Percentiles rank a stretch among this genome's conserved stretches.
Conservation (phyloP, 2,797 vertebrate genomes). For the Sylvia borin region DNA sequence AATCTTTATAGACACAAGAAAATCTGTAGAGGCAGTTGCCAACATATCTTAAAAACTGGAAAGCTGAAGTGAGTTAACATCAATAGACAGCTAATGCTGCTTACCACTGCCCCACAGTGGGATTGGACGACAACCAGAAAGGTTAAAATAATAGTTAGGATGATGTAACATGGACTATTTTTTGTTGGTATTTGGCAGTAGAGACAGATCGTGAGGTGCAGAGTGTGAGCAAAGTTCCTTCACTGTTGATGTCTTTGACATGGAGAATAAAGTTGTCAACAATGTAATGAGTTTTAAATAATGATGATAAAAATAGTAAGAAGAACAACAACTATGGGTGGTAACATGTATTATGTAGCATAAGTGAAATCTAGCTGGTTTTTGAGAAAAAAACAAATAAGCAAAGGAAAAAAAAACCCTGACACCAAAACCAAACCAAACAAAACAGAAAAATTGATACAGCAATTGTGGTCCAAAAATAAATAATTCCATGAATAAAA, state of each 20-base stretch:
- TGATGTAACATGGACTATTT: background rate
- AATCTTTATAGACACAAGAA: background rate
- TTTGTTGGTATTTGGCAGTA: background rate
- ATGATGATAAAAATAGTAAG: background rate
- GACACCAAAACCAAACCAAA: background rate
- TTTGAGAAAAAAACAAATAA: background rate
- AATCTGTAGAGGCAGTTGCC: background rate
- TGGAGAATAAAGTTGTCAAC: background rate
- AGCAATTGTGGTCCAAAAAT: background rate
- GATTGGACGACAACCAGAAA: background rate
- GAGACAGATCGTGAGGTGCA: background rate
- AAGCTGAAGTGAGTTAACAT: background rate
- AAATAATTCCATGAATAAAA: background rate
- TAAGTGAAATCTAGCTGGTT: background rate
- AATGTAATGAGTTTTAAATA: background rate
- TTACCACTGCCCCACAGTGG: background rate
- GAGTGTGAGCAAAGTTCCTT: background rate
- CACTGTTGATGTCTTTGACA: background rate
- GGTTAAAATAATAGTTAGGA: background rate
- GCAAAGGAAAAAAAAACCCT: background rate
- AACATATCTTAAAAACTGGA: background rate
- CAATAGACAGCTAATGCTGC: background rate
- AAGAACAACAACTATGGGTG: background rate
- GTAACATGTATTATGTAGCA: background rate
- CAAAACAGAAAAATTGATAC: background rate